Evolutionary conservation across 1,140 invertebrate genomes (phyloP).

Genomic region (Solenopsis invicta): DNA sequence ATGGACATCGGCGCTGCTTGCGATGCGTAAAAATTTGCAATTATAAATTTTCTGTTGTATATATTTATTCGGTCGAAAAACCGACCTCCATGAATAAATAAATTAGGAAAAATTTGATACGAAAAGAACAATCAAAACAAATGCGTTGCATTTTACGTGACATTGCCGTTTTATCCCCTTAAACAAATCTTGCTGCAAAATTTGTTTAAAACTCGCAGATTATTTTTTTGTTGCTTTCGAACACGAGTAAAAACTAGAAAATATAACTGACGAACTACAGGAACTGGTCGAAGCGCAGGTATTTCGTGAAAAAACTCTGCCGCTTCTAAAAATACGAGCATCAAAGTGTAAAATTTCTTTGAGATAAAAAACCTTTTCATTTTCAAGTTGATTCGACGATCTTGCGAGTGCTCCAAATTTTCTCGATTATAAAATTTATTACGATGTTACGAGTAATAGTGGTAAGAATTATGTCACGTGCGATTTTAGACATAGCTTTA

Average conservation of each 20-base stretch:
- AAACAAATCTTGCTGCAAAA: not conserved
- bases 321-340: not conserved
- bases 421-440: not conserved
- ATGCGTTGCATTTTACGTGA: not conserved
- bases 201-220: not conserved
- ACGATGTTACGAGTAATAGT: not conserved
- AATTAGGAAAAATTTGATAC: not conserved
- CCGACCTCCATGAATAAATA: conserved; percentile 11
- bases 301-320: not conserved
- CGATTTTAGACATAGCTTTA: not conserved
- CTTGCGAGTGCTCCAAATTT: not conserved
- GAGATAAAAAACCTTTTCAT: not conserved
- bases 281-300: not conserved
- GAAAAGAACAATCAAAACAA: not conserved
- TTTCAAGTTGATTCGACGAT: not conserved
- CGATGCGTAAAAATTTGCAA: conserved; percentile 9
- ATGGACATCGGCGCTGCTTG: not conserved
- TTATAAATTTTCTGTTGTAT: conserved; percentile 1
- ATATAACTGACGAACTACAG: conserved; percentile 2
- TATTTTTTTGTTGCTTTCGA: not conserved
- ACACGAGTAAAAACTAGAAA: not conserved
- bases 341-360: not conserved
- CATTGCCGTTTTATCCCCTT: not conserved
- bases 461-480: not conserved
- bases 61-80: not conserved